Evolutionary conservation across 1,140 invertebrate species (phyloP).

Genomic region (Diabrotica undecimpunctata): DNA sequence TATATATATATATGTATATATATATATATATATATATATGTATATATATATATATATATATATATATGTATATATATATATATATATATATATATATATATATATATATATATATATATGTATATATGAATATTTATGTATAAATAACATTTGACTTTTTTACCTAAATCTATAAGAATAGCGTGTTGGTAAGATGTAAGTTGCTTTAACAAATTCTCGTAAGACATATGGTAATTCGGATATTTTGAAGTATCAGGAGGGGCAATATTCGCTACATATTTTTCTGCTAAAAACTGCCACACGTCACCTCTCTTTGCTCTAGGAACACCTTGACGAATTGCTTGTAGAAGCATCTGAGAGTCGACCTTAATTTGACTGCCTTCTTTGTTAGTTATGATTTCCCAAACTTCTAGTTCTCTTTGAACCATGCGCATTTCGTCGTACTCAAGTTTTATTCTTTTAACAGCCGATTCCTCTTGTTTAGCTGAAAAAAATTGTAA

Average conservation of each 20-base stretch:
- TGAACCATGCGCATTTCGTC: constrained; percentile 78
- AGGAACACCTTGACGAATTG: constrained; percentile 79
- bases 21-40: no score
- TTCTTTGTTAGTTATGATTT: constrained; percentile 68
- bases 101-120: no score
- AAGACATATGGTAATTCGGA: constrained; percentile 74
- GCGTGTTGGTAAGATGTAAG: constrained; percentile 93
- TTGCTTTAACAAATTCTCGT: constrained; percentile 77
- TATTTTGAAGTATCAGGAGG: constrained; percentile 65
- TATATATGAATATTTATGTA: no score
- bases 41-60: no score
- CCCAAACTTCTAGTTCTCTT: constrained; percentile 78
- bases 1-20: no score
- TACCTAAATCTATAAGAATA: constrained; percentile 85
- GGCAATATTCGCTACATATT: constrained; percentile 67
- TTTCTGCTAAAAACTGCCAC: constrained; percentile 85
- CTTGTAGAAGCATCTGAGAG: constrained; percentile 70
- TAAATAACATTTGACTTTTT: background rate
- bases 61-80: no score
- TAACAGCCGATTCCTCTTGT: constrained; percentile 83
- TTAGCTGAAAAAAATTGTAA: constrained; percentile 60
- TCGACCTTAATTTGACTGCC: constrained; percentile 60
- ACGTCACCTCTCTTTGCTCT: constrained; percentile 82
- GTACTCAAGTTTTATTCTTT: constrained; percentile 87
- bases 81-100: no score